Conservation (phyloP, 2,113 vertebrate genomes). For the Hydropotes inermis region DNA sequence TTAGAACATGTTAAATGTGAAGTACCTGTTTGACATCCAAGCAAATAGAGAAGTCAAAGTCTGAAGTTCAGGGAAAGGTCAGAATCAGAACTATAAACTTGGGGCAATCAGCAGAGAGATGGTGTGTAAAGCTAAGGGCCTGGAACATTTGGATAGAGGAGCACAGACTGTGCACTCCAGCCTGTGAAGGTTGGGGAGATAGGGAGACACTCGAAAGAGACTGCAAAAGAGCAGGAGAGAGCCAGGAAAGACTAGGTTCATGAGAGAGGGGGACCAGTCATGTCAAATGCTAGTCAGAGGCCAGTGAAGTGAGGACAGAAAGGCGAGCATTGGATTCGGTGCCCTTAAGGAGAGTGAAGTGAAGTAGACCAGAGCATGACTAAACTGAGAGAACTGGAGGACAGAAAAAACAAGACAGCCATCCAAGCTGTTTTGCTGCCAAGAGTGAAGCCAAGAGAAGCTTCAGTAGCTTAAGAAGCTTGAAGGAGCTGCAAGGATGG, state of each 20-base stretch:
- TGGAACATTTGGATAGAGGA: neutral
- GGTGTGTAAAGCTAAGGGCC: neutral
- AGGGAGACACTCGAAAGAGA: neutral
- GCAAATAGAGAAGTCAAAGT: neutral
- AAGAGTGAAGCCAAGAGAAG: neutral
- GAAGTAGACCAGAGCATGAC: neutral
- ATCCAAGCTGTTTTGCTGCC: neutral
- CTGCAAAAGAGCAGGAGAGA: neutral
- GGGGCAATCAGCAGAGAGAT: neutral
- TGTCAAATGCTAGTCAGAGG: rapidly evolving
- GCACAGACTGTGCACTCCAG: rapidly evolving
- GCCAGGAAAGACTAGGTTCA: neutral
- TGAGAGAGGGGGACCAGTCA: too few relatives aligned
- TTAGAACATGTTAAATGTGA: neutral
- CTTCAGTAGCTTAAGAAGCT: neutral
- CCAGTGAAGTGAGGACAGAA: neutral
- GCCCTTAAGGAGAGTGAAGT: neutral
- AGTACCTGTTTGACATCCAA: neutral
- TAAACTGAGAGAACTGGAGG: neutral
- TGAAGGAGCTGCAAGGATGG: neutral
- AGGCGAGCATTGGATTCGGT: rapidly evolving
- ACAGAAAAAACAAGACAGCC: rapidly evolving
- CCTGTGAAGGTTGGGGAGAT: neutral
- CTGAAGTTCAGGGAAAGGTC: neutral
- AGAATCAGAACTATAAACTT: neutral